Evolutionary conservation across 2,797 vertebrate genomes (phyloP).

Genomic region (Alca torda): DNA sequence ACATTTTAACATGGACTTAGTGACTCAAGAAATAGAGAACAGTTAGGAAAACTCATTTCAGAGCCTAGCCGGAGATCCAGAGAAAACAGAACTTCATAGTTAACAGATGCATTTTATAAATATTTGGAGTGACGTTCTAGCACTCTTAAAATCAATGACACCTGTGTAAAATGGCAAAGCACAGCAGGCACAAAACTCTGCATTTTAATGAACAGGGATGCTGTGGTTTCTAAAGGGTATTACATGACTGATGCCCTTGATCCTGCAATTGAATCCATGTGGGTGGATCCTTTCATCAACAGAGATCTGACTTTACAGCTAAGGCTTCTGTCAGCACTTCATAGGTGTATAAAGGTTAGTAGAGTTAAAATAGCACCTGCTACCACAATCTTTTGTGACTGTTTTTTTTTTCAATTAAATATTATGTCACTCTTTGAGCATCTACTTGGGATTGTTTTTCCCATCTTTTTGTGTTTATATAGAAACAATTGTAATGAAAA

Average conservation of each 20-base stretch:
- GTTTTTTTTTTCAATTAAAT: conserved; percentile 27
- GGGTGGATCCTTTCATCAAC: conserved; percentile 55
- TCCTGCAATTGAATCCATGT: conserved; percentile 64
- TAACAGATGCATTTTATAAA: conserved; percentile 60
- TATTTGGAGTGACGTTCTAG: conserved; percentile 58
- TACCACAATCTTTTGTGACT: background rate
- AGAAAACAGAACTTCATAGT: conserved; percentile 40
- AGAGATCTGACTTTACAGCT: conserved; percentile 14
- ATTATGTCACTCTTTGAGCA: background rate
- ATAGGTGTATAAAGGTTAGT: conserved; percentile 35
- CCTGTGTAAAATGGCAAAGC: conserved; percentile 51
- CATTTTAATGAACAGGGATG: conserved; percentile 54
- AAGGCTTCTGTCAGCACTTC: conserved; percentile 49
- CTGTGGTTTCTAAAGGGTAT: conserved; percentile 52
- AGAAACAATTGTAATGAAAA: background rate
- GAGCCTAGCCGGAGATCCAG: background rate
- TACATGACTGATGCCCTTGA: conserved; percentile 58
- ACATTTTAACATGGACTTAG: background rate
- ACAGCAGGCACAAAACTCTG: conserved; percentile 52
- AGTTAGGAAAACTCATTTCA: conserved; percentile 22
- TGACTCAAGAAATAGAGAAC: background rate
- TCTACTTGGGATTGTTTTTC: background rate
- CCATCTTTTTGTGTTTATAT: background rate
- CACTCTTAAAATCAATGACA: conserved; percentile 57
- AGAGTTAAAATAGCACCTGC: conserved; percentile 58